A percentile compares a stretch with the other conserved stretches of the same genome.
phyloP scores from a whole-genome alignment of 2,888 invertebrate genomes.

The Pollenia griseotomentosa region DNA sequence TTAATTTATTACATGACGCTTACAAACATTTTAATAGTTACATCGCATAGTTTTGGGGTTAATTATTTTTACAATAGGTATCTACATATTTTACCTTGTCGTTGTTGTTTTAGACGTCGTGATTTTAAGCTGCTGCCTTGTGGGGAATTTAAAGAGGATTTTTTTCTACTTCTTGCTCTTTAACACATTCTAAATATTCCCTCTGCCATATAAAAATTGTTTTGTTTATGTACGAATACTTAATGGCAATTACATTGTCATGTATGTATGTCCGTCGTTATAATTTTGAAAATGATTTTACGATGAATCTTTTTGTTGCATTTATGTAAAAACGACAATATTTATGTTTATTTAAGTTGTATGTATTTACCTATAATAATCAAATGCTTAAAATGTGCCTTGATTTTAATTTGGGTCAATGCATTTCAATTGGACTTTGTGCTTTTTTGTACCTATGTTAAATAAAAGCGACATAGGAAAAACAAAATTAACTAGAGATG shows the following conservation, averaged over 20 bases:
- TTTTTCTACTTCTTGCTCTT: too few relatives aligned
- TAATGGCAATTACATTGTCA: neutral
- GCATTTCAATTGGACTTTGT: conserved; percentile 71
- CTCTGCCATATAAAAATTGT: too few relatives aligned
- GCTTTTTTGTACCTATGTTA: conserved; percentile 1
- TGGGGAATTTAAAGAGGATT: too few relatives aligned
- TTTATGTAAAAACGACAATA: conserved; percentile 14
- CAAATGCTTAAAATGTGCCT: conserved; percentile 55
- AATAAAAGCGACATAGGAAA: conserved; percentile 30
- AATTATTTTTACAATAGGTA: conserved; percentile 39
- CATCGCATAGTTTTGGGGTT: conserved; percentile 39
- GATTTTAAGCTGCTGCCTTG: too few relatives aligned
- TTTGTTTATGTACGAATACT: conserved; percentile 30
- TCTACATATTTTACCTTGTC: too few relatives aligned
- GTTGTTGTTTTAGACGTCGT: too few relatives aligned
- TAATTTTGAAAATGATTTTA: too few relatives aligned
- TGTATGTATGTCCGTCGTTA: neutral
- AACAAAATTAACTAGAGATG: neutral
- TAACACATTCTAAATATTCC: too few relatives aligned
- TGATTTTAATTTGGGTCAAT: conserved; percentile 72
- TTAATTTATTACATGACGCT: conserved; percentile 35
- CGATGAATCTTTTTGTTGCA: neutral
- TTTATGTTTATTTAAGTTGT: conserved; percentile 8
- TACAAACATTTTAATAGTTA: conserved; percentile 31
- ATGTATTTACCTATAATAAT: conserved; percentile 34